Percentiles rank a stretch among this genome's conserved stretches.
phyloP scores from a whole-genome alignment of 2,113 vertebrate genomes.

The Glaucidium brasilianum region DNA sequence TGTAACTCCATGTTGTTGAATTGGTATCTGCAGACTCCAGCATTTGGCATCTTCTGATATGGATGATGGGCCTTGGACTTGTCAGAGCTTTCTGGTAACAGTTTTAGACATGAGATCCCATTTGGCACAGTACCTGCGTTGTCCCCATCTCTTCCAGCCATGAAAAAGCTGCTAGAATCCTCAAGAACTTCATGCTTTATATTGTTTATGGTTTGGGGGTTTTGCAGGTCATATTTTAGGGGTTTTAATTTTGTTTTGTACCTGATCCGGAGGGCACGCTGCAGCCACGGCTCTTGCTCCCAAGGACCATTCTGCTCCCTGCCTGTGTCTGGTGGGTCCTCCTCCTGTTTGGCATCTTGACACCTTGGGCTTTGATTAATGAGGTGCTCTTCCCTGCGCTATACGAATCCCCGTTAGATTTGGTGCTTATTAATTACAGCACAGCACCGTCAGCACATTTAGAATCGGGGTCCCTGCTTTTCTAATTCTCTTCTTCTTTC shows the following conservation, averaged over 20 bases:
- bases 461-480: conserved; percentile 53
- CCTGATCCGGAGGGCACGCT: background rate
- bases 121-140: background rate
- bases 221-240: background rate
- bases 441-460: conserved; percentile 50
- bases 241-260: background rate
- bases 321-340: background rate
- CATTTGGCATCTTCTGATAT: background rate
- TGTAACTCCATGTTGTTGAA: background rate
- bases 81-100: background rate
- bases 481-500: conserved; percentile 35
- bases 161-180: background rate
- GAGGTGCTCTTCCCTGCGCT: conserved; percentile 38
- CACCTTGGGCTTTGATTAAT: conserved; percentile 62
- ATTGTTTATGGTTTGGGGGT: fast-evolving
- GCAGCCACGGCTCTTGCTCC: background rate
- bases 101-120: fast-evolving
- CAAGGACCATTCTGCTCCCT: background rate
- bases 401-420: background rate
- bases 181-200: background rate
- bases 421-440: conserved; percentile 65
- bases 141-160: background rate
- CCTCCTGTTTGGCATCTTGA: conserved; percentile 17
- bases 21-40: background rate
- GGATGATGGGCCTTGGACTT: background rate